Evolutionary conservation across 2,888 invertebrate species (phyloP), one percentile per base, ranked within the genome.

Genomic region (Podabrus alpinus): DNA sequence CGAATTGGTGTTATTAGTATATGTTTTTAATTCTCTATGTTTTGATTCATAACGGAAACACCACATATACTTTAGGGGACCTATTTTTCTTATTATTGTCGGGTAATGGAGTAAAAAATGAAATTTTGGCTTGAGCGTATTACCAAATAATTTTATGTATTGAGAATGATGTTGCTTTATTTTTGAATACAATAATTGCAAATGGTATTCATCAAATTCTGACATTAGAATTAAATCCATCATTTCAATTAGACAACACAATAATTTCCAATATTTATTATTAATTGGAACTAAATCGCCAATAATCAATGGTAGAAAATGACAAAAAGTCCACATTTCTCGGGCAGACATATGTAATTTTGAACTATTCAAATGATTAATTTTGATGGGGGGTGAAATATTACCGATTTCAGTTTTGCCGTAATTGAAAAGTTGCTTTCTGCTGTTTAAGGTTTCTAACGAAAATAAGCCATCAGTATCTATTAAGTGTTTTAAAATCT

Each of bases 251-350:
- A 67, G 11, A 7, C 24, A 15, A 13, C 9, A 10, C 15, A 25
- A 25, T 10, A 67, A 29, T 16, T 67, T 67, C 67, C 67, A 67
- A 15, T 25, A 67, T 24, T 67, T 67, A n/a, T 67, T 67, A 25
- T 67, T 67, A 13, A 67, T 67, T 3, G 67, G 25, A 21, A 25
- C 67, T 16, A 67, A 67, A 24, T 67, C 67, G 1, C 67, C 25
- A n/a, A 67, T 67, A 15, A 67, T 29, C 24, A 67, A 3, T 24
- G 24, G 67, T 25, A 67, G 16, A 24, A 21, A 29, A 25, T 67
- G 67, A 15, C 67, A 67, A 21, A 25, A 67, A 21, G 21, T 21
- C 21, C 21, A 21, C 21, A 21, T 21, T 21, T 21, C 21, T 4
- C 21, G 21, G 5, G 25, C 67, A 15, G 67, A 67, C 67, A 67